These are phyloP conservation scores for Embiotoca jacksoni DNA, from an alignment of 2,113 vertebrate genomes.

Conservation along the genomic window DNA sequence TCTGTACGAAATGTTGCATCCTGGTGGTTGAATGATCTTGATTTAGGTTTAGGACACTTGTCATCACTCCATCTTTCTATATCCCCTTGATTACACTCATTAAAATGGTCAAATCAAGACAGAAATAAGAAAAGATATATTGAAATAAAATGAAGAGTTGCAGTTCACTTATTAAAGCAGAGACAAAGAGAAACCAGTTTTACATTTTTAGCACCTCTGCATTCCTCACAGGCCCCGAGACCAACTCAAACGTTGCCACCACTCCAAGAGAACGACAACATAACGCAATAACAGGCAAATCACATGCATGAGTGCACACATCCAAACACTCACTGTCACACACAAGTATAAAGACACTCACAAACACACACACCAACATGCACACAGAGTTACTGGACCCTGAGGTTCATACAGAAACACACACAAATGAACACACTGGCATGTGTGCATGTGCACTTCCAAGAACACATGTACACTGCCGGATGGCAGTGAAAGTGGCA, in stretches of 20 bases:
- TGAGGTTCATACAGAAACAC: slow-evolving; percentile 23
- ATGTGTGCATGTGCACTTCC: background rate
- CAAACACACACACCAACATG: slow-evolving; percentile 13
- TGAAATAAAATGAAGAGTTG: background rate
- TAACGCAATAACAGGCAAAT: slow-evolving; percentile 40
- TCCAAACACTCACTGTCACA: slow-evolving; percentile 36
- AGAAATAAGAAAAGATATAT: too few species aligned
- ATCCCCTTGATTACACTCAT: too few species aligned
- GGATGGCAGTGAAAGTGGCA: slow-evolving; percentile 44
- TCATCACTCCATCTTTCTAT: too few species aligned
- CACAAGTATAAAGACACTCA: slow-evolving; percentile 19
- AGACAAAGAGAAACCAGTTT: slow-evolving; percentile 5
- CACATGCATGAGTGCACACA: slow-evolving; percentile 38
- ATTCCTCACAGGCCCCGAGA: slow-evolving; percentile 2
- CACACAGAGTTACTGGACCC: background rate
- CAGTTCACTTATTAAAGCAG: slow-evolving; percentile 9
- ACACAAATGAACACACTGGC: slow-evolving; percentile 19
- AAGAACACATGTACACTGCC: slow-evolving; percentile 25
- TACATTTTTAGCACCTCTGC: slow-evolving; percentile 21
- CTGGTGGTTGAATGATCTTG: too few species aligned
- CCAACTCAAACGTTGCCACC: slow-evolving; percentile 13
- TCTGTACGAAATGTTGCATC: too few species aligned
- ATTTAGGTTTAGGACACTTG: too few species aligned
- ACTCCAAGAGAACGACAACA: slow-evolving; percentile 15
- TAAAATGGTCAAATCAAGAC: too few species aligned